phyloP scores from a whole-genome alignment of 2,797 vertebrate genomes.

The Merluccius polli region DNA sequence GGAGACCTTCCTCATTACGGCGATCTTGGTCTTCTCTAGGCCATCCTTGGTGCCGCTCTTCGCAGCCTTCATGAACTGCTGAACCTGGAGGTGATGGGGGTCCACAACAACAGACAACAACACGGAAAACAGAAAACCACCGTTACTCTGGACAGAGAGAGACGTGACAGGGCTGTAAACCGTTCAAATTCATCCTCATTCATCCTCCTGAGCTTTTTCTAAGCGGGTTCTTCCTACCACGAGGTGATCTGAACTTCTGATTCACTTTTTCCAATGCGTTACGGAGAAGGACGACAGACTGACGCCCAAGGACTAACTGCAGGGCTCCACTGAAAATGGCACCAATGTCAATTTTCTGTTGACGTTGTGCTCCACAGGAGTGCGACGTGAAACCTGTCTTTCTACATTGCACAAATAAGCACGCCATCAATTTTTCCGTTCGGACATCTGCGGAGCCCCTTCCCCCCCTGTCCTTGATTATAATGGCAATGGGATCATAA shows the following conservation, averaged over 20 bases:
- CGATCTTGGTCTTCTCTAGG: constrained; percentile 90
- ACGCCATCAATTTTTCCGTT: neutral
- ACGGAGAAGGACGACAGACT: neutral
- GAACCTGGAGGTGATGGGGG: constrained; percentile 75
- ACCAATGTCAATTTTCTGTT: neutral
- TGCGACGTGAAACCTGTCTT: neutral
- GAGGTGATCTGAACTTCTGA: neutral
- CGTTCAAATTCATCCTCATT: neutral
- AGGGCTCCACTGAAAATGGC: too few relatives aligned
- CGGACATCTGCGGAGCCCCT: too few relatives aligned
- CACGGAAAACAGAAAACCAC: neutral
- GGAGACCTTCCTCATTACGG: constrained; percentile 88
- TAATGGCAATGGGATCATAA: neutral
- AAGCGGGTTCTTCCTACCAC: too few relatives aligned
- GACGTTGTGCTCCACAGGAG: too few relatives aligned
- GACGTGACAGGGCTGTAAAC: neutral
- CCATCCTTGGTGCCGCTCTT: constrained; percentile 92
- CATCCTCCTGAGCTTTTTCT: neutral
- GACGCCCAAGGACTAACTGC: neutral
- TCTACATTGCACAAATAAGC: neutral
- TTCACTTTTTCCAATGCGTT: neutral
- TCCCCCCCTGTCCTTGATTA: neutral
- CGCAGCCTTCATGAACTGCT: constrained; percentile 94
- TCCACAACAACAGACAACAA: neutral
- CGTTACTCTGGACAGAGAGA: constrained; percentile 41